Base-by-base conservation (phyloP, 2,797 vertebrate species). In the Rhinophrynus dorsalis region DNA sequence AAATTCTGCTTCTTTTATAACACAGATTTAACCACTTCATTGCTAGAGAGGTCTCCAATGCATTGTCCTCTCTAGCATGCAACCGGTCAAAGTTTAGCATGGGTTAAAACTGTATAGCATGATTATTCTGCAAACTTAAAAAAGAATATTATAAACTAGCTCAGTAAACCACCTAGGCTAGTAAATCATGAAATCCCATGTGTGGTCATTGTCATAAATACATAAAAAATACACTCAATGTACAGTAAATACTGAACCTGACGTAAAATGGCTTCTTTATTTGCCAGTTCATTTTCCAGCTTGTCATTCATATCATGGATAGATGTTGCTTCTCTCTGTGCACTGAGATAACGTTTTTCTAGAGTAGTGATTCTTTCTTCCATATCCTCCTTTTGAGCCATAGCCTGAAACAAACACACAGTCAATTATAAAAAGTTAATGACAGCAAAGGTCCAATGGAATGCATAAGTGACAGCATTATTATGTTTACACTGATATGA, bases 321-420 rank as follows among this genome's bases (percentile, higher is more conserved):
- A 20, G 97, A 98, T 42, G 97, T 99, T 79, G 97, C 94, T 91
- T 99, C 97, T 62, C 97, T 92, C 82, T 99, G 97, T 75, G 95
- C 96, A 83, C 95, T 98, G 82, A 99, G 94, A 88, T 99, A 99
- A 74, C 97, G 95, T 79, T 99, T 99, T 79, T 99, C 97, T 76
- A 99, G 83, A 0, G 97, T 99, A 0, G 97, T 97, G 63, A 99
- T 99, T 54, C 97, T 92, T 79, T 99, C 97, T 87, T 99, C 97
- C 97, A 99, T 99, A 78, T 99, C 97, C 77, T 99, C 97, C 79
- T 99, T 99, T 84, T 99, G 97, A 76, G 96, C 98, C 95, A 99
- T 96, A 67, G 94, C 95, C 97, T 98, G 83, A 56, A 15, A n/a
- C n/a, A 17, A 48, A 26, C 50, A 74, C 40, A 61, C 0, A 3